phyloP scores from a whole-genome alignment of 2,888 invertebrate genomes.

The Metallyticus violacea region DNA sequence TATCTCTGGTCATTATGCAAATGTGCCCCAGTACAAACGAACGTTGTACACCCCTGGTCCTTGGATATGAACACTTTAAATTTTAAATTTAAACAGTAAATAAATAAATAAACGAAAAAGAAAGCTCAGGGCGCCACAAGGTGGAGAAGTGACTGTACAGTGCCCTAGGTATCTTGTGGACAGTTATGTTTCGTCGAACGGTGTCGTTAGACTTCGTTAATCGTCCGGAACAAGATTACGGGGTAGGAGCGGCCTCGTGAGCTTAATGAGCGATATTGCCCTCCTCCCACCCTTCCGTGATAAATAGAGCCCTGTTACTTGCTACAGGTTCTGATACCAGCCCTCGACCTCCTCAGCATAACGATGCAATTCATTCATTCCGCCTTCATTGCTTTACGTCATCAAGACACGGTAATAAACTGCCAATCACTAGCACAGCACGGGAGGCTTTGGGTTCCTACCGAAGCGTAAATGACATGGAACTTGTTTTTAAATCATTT shows the following conservation, averaged over 20 bases:
- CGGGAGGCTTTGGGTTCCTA: background rate
- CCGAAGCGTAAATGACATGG: background rate
- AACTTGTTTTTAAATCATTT: too few relatives aligned
- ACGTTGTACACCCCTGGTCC: too few relatives aligned
- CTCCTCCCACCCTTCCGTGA: background rate
- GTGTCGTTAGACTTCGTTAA: slow-evolving; percentile 24
- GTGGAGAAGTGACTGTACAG: background rate
- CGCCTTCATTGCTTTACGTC: background rate
- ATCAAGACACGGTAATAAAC: background rate
- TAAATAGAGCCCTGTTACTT: background rate
- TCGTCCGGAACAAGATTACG: slow-evolving; percentile 26
- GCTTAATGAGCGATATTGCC: slow-evolving; percentile 12
- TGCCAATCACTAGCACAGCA: background rate
- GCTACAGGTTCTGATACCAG: background rate
- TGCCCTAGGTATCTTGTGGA: slow-evolving; percentile 6
- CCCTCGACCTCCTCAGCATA: background rate
- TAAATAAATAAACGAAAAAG: too few relatives aligned
- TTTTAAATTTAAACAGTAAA: too few relatives aligned
- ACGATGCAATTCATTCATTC: background rate
- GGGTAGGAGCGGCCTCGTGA: background rate
- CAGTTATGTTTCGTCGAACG: slow-evolving; percentile 25
- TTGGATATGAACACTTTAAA: too few relatives aligned
- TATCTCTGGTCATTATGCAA: too few relatives aligned
- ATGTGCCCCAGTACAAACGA: too few relatives aligned
- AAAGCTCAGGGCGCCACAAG: too few relatives aligned